Evolutionary conservation across 2,113 vertebrate genomes (phyloP).

Genomic region (Sinocyclocheilus maitianheensis): DNA sequence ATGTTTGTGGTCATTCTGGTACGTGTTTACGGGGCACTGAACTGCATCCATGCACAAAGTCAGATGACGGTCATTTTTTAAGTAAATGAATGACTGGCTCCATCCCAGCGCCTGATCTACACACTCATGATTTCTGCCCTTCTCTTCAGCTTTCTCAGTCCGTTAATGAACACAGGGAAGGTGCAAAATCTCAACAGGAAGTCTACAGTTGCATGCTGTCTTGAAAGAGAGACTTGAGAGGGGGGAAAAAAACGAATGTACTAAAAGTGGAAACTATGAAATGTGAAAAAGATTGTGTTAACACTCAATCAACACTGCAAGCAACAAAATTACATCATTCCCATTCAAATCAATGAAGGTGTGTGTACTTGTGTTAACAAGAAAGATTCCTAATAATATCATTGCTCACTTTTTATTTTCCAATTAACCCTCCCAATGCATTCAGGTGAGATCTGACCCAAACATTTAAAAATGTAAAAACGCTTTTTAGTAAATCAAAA

Average conservation of each 20-base stretch:
- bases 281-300: not conserved
- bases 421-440: not conserved
- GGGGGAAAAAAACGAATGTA: not conserved
- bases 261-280: not conserved
- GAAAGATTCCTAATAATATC: not conserved
- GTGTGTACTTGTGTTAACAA: not conserved
- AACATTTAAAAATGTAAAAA: no score
- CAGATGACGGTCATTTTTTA: not conserved
- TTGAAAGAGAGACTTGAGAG: not conserved
- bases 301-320: not conserved
- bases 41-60: not conserved
- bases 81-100: not conserved
- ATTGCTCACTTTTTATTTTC: not conserved
- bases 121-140: not conserved
- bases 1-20: not conserved
- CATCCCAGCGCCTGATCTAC: not conserved
- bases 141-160: slow-evolving; percentile 5
- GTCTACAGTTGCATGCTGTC: not conserved
- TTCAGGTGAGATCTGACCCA: not conserved
- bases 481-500: no score
- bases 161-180: not conserved
- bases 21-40: not conserved
- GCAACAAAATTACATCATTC: not conserved
- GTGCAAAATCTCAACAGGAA: slow-evolving; percentile 18
- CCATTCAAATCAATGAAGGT: not conserved